Base-by-base conservation (phyloP, 2,888 invertebrate genomes). In the Parasteatoda lunata region DNA sequence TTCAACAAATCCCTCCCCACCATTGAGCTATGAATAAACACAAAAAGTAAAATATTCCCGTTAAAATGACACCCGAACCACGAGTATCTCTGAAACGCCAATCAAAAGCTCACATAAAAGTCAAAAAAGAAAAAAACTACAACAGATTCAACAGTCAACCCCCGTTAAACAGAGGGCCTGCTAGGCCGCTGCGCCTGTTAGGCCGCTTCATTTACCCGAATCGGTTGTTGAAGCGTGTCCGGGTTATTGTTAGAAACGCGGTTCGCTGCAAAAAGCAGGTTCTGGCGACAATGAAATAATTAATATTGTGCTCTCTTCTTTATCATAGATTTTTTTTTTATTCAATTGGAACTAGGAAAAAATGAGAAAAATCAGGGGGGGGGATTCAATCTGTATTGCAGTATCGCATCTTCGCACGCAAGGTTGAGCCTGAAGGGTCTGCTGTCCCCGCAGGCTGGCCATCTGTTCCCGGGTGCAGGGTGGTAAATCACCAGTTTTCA, bases 231-330 rank as follows among this genome's bases (percentile, higher is more conserved):
- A 59, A 79, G 85, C 85, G 85, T 85, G 79, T 85, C 85, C 85
- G 70, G 51, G 73, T 80, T 80, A 79, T 85, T 85, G 85, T 85
- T 80, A 64, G 77, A 65, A 65, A 52, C 77, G 77, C n/a, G 65
- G 70, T 45, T n/a, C 45, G 59, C 13, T 30, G 49, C 69, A 77
- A 77, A 77, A 68, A 68, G 45, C 30, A 64, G 70, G 68, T 48
- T 30, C 47, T 68, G 75, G 85, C 70, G 85, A 85, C 85, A 85
- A 80, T 85, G 85, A 85, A 85, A 85, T 85, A 85, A 85, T 85
- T 85, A 85, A 85, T 85, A 85, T 85, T 76, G 30, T 30, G 69
- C 79, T 79, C 85, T 54, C 48, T n/a, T 51, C 64, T 48, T n/a
- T 73, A 64, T 49, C 47, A 48, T 30, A 69, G 48, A 9, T 69